Percentiles rank a stretch among this genome's conserved stretches.
These are phyloP conservation scores for Pelosia muscerda DNA, from an alignment of 2,888 invertebrate genomes.

Conservation along the genomic window DNA sequence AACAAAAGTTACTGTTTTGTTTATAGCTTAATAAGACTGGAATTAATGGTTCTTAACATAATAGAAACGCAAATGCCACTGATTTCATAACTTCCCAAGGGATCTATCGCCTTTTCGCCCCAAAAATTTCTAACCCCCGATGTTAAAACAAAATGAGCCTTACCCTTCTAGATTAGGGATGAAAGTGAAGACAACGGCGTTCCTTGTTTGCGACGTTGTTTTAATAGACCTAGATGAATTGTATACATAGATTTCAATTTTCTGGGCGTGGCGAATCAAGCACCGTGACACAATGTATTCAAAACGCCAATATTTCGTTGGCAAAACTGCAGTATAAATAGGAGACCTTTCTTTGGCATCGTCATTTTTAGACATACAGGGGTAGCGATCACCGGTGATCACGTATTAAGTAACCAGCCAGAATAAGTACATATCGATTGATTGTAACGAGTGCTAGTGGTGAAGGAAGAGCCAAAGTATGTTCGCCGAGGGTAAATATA, in stretches of 20 bases:
- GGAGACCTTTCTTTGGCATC: conserved; percentile 71
- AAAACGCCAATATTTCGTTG: conserved; percentile 82
- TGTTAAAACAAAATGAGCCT: conserved; percentile 54
- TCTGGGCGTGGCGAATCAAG: conserved; percentile 86
- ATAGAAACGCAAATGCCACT: conserved; percentile 90
- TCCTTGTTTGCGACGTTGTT: conserved; percentile 62
- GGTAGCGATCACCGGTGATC: conserved; percentile 67
- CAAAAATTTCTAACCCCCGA: conserved; percentile 64
- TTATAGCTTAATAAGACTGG: conserved; percentile 84
- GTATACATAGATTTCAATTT: conserved; percentile 85
- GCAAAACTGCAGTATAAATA: conserved; percentile 81
- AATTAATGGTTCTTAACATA: conserved; percentile 87
- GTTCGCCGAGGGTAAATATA: conserved; percentile 86
- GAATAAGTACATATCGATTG: conserved; percentile 74
- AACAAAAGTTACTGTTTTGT: conserved; percentile 79
- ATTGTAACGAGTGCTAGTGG: conserved; percentile 74
- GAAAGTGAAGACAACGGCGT: conserved; percentile 43
- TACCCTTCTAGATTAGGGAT: conserved; percentile 50
- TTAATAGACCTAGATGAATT: conserved; percentile 71
- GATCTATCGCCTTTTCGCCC: conserved; percentile 85
- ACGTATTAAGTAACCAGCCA: conserved; percentile 53
- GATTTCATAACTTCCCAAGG: conserved; percentile 88
- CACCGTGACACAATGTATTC: conserved; percentile 86
- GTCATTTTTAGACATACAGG: conserved; percentile 71
- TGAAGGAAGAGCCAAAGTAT: conserved; percentile 85